Percentiles rank a stretch among this genome's conserved stretches.
phyloP scores from a whole-genome alignment of 2,797 vertebrate species.

The Enoplosus armatus region DNA sequence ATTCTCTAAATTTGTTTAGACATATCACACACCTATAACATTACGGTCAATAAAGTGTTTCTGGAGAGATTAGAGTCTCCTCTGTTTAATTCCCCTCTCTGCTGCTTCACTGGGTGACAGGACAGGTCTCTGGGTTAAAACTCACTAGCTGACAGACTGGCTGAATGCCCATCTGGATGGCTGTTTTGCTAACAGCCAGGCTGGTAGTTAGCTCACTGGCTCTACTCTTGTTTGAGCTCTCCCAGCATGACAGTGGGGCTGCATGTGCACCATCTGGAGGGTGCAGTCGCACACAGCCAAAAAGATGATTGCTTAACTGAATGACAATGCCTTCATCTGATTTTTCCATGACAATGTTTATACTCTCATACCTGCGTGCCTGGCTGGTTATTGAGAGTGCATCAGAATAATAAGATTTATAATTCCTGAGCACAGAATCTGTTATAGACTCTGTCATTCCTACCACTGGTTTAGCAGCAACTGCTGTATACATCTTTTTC shows the following conservation, averaged over 20 bases:
- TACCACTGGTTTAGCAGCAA: conserved; percentile 12
- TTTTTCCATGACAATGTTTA: conserved; percentile 61
- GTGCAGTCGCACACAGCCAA: conserved; percentile 58
- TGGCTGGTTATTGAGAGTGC: conserved; percentile 32
- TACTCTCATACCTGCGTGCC: conserved; percentile 5
- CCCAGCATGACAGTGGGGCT: conserved; percentile 25
- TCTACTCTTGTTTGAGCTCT: conserved; percentile 26
- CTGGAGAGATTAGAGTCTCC: conserved; percentile 1
- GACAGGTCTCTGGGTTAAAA: background rate
- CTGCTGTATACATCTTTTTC: conserved; percentile 10
- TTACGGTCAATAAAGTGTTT: conserved; percentile 6
- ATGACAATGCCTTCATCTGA: conserved; percentile 67
- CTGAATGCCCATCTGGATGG: conserved; percentile 19
- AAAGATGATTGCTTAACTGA: conserved; percentile 77
- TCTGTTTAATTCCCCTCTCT: background rate
- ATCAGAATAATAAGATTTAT: conserved; percentile 28
- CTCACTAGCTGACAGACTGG: conserved; percentile 9
- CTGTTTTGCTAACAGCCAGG: conserved; percentile 25
- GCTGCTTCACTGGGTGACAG: conserved; percentile 12
- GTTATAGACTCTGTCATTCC: conserved; percentile 2
- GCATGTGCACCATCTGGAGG: conserved; percentile 70
- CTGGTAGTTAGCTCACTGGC: conserved; percentile 17
- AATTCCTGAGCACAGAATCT: background rate
- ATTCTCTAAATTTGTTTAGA: background rate
- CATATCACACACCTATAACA: background rate